Evolutionary conservation across 2,888 invertebrate species (phyloP).

Genomic region (Pammene fasciana): DNA sequence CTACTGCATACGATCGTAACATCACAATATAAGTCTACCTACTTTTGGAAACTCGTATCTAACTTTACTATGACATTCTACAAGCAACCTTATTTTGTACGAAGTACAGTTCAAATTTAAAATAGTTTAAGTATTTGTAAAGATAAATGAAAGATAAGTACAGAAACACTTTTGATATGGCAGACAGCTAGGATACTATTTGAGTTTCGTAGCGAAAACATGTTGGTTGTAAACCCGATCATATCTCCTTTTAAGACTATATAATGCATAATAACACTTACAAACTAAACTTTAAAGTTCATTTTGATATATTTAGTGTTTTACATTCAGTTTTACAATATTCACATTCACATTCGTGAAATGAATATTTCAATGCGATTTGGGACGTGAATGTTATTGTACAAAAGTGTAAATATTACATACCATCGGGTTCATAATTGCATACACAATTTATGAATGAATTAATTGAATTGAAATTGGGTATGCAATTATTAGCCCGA

Average conservation of each 20-base stretch:
- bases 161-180: conserved; percentile 6
- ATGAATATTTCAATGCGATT: background rate
- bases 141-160: background rate
- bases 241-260: background rate
- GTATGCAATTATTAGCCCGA: too few species aligned
- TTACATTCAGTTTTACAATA: background rate
- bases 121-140: background rate
- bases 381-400: background rate
- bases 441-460: too few species aligned
- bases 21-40: conserved; percentile 5
- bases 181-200: background rate
- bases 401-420: background rate
- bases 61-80: background rate
- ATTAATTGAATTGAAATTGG: too few species aligned
- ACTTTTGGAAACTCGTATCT: background rate
- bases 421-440: too few species aligned
- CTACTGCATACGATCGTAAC: conserved; percentile 3
- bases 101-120: background rate
- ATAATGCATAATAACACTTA: background rate
- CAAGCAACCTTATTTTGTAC: background rate
- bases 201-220: conserved; percentile 8
- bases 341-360: background rate
- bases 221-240: background rate
- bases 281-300: background rate
- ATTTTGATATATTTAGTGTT: background rate